Evolutionary conservation across 92 coral and sea anemone species (phyloP).

Genomic region (Epizoanthus fatuus): DNA sequence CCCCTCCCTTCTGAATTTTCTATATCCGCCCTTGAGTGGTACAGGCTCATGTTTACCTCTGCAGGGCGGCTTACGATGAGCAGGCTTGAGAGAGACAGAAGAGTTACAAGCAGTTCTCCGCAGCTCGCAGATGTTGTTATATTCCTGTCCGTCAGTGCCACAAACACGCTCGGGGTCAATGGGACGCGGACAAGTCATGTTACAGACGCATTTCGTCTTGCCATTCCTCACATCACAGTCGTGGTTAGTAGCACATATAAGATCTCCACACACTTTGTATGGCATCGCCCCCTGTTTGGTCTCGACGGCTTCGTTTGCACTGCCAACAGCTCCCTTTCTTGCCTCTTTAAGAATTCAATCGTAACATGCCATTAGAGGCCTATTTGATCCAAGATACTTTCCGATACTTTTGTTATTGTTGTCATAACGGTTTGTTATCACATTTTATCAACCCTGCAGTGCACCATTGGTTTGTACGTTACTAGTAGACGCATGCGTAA

Average conservation of each 20-base stretch:
- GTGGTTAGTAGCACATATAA: slow-evolving; percentile 25
- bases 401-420: no score
- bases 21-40: no score
- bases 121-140: slow-evolving; percentile 26
- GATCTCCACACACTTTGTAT: slow-evolving; percentile 13
- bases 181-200: background rate
- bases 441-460: no score
- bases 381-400: no score
- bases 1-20: no score
- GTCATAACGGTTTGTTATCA: no score
- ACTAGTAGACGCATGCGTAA: no score
- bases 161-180: background rate
- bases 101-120: slow-evolving; percentile 14
- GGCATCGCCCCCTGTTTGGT: background rate
- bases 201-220: background rate
- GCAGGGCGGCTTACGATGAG: slow-evolving; percentile 22
- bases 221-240: background rate
- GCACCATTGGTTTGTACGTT: no score
- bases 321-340: background rate
- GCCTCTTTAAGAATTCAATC: background rate
- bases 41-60: background rate
- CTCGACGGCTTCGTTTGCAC: background rate
- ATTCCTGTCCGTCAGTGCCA: slow-evolving; percentile 28
- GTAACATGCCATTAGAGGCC: background rate
- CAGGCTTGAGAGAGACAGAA: slow-evolving; percentile 13